A percentile compares a stretch with the other conserved stretches of the same genome.
These are phyloP conservation scores for Drosophila pachea DNA, from an alignment of 1,140 invertebrate genomes.

Conservation along the genomic window DNA sequence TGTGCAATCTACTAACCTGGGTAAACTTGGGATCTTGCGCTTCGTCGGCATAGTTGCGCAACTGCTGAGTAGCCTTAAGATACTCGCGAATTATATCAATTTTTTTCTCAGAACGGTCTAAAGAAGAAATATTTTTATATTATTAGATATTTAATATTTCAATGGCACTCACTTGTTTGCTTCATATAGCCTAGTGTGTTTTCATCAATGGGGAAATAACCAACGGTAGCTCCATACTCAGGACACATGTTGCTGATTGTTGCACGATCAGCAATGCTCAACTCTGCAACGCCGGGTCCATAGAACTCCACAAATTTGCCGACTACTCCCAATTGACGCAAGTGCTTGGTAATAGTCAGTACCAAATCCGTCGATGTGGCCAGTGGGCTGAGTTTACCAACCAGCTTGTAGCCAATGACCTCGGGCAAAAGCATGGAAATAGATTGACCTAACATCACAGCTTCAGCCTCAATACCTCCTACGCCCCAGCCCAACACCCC, in stretches of 20 bases:
- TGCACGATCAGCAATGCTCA: slow-evolving; percentile 96
- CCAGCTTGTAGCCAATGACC: slow-evolving; percentile 96
- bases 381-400: slow-evolving; percentile 88
- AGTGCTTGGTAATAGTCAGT: slow-evolving; percentile 97
- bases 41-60: slow-evolving; percentile 89
- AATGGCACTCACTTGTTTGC: slow-evolving; percentile 88
- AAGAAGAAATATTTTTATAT: background rate
- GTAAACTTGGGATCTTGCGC: slow-evolving; percentile 93
- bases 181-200: slow-evolving; percentile 90
- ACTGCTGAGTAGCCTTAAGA: slow-evolving; percentile 88
- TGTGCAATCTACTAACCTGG: slow-evolving; percentile 79
- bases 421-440: slow-evolving; percentile 97
- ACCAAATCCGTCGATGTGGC: slow-evolving; percentile 99
- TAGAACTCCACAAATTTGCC: slow-evolving; percentile 99
- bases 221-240: slow-evolving; percentile 98
- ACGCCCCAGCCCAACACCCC: slow-evolving; percentile 88
- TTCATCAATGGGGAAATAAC: slow-evolving; percentile 96
- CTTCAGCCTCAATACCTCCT: slow-evolving; percentile 90
- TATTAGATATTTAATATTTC: background rate
- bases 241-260: slow-evolving; percentile 99
- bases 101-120: slow-evolving; percentile 90
- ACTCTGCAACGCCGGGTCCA: slow-evolving; percentile 91
- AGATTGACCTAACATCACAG: slow-evolving; percentile 95
- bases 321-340: slow-evolving; percentile 95
- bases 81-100: slow-evolving; percentile 92